Evolutionary conservation across 2,797 vertebrate genomes (phyloP).

Genomic region (Megaceryle alcyon): DNA sequence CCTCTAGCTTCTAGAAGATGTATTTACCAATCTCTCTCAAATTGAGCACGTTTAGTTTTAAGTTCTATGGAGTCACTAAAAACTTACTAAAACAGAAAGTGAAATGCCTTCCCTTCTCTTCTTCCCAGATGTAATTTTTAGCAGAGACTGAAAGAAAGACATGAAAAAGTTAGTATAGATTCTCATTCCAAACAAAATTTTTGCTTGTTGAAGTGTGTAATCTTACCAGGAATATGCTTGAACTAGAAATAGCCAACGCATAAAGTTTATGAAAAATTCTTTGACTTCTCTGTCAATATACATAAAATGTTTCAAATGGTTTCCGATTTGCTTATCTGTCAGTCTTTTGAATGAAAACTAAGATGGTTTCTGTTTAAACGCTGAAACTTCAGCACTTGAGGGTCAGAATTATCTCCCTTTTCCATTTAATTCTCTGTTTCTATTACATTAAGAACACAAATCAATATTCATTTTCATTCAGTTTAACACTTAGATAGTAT

Average conservation of each 20-base stretch:
- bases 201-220: neutral
- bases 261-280: neutral
- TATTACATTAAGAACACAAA: slow-evolving; percentile 18
- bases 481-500: neutral
- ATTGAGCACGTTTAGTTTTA: neutral
- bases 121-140: neutral
- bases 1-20: slow-evolving; percentile 74
- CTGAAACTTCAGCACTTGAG: neutral
- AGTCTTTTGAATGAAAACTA: neutral
- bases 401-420: neutral
- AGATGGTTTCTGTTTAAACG: neutral
- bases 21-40: slow-evolving; percentile 27
- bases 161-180: neutral
- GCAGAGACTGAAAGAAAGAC: neutral
- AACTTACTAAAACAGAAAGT: neutral
- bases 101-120: neutral
- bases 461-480: neutral
- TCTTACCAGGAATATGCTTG: neutral
- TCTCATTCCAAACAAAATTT: neutral
- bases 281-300: neutral
- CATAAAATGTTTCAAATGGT: neutral
- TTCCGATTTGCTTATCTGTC: neutral
- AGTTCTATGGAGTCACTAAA: neutral
- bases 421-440: neutral
- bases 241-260: neutral